Evolutionary conservation across 2,888 invertebrate species (phyloP).

Genomic region (Cremastobaeus sp.): DNA sequence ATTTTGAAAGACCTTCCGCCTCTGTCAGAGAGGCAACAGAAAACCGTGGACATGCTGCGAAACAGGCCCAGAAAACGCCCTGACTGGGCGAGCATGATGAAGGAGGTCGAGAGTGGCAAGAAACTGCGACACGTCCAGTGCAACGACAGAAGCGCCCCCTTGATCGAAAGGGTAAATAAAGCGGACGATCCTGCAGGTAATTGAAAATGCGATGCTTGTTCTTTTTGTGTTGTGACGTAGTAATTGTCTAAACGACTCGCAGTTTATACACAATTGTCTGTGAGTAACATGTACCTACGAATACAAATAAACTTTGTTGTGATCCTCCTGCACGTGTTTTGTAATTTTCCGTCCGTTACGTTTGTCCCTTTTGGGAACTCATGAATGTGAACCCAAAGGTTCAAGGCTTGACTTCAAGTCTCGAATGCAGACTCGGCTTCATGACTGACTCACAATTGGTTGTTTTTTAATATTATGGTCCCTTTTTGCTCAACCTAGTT

Average conservation of each 20-base stretch:
- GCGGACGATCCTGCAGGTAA: slow-evolving; percentile 74
- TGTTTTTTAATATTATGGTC: too few relatives aligned
- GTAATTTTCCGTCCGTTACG: slow-evolving; percentile 23
- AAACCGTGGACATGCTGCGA: slow-evolving; percentile 85
- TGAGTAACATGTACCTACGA: slow-evolving; percentile 28
- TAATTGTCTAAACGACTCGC: slow-evolving; percentile 5
- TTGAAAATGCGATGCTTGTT: slow-evolving; percentile 1
- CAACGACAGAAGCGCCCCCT: slow-evolving; percentile 84
- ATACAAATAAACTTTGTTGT: slow-evolving; percentile 34
- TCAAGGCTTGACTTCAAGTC: too few relatives aligned
- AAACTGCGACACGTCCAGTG: slow-evolving; percentile 90
- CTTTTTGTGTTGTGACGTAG: slow-evolving; percentile 9
- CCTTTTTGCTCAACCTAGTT: too few relatives aligned
- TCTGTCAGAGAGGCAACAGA: slow-evolving; percentile 82
- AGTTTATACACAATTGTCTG: slow-evolving; percentile 20
- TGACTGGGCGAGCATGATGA: slow-evolving; percentile 94
- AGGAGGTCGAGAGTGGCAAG: slow-evolving; percentile 90
- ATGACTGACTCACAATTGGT: too few relatives aligned
- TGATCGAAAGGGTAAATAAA: slow-evolving; percentile 76
- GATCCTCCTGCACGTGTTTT: slow-evolving; percentile 35
- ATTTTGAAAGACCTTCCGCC: slow-evolving; percentile 80
- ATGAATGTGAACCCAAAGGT: too few relatives aligned
- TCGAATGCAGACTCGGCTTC: too few relatives aligned
- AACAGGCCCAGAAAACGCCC: slow-evolving; percentile 89
- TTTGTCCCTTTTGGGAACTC: slow-evolving; percentile 4